Evolutionary conservation across 1,140 invertebrate genomes (phyloP), one percentile per base, ranked within the genome.

Genomic region (Drosophila fuyamai): DNA sequence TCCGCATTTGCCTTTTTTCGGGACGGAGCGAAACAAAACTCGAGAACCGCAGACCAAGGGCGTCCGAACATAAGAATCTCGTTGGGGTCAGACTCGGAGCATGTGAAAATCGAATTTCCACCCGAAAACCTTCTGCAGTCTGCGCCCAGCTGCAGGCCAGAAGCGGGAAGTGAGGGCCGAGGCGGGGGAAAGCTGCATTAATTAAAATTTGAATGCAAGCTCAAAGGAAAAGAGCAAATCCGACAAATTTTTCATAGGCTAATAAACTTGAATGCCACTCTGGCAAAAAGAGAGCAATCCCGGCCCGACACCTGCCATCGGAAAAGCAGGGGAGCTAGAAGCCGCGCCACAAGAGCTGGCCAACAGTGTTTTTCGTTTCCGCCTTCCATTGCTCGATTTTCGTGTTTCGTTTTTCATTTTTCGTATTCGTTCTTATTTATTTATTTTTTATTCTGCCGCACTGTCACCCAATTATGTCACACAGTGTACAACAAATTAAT

Each of bases 401-500:
- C 46, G 16, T 29, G 8, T 67, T 67, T 43, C 46, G 16, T 29
- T 10, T 67, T 67, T 43, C 43, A 14, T 1, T 13, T 58, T 32
- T 60, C 54, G 44, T 55, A 38, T 41, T 54, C 44, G 23, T 32
- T 18, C 14, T 47, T 75, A 71, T 71, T 72, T 72, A 68, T 75
- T 75, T 57, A 50, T 59, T 76, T 76, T 76, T 76, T 54, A 76
- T 55, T 84, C 79, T 89, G 84, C 84, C 84, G 84, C 84, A 90
- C 84, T 89, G 84, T 89, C 84, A 89, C 84, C 85, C 85, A 90
- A 90, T 90, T 90, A 90, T 90, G 85, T 90, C 85, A 90, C 81
- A 80, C 81, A 76, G 83, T 88, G 83, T 89, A 88, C 83, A 88
- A 88, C 88, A 90, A 90, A 90, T 90, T 90, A 90, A 90, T 90